phyloP scores from a whole-genome alignment of 1,140 invertebrate species.

The Maconellicoccus hirsutus region DNA sequence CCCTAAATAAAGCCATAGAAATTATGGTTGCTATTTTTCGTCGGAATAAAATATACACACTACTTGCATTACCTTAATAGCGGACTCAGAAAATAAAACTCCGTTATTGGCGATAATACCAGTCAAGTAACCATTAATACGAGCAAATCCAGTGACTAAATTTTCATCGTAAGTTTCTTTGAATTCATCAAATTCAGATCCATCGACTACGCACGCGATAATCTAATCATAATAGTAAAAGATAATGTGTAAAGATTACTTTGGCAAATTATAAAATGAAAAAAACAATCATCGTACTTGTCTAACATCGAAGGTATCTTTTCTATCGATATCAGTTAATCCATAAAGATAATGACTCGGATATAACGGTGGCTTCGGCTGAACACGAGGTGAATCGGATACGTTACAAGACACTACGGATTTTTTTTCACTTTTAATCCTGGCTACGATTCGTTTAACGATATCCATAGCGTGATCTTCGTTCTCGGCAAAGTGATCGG shows the following conservation, averaged over 20 bases:
- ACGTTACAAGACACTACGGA: slow-evolving; percentile 25
- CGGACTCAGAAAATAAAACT: slow-evolving; percentile 92
- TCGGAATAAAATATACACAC: neutral
- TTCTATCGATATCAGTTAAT: slow-evolving; percentile 88
- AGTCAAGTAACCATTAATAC: slow-evolving; percentile 80
- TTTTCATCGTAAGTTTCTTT: slow-evolving; percentile 92
- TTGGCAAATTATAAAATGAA: neutral
- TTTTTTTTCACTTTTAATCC: slow-evolving; percentile 51
- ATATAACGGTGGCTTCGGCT: slow-evolving; percentile 62
- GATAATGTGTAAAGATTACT: no score
- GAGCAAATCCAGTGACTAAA: slow-evolving; percentile 89
- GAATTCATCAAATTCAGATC: slow-evolving; percentile 94
- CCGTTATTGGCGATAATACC: slow-evolving; percentile 98
- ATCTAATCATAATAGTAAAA: slow-evolving; percentile 35
- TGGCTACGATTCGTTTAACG: slow-evolving; percentile 59
- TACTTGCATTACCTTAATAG: slow-evolving; percentile 53
- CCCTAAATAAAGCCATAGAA: slow-evolving; percentile 41
- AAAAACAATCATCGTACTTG: slow-evolving; percentile 47
- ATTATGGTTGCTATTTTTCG: neutral
- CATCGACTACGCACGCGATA: slow-evolving; percentile 90
- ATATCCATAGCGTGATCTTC: slow-evolving; percentile 84
- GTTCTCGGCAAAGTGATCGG: slow-evolving; percentile 88
- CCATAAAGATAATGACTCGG: slow-evolving; percentile 86
- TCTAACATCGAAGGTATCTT: slow-evolving; percentile 82
- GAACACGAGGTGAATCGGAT: slow-evolving; percentile 34